These are phyloP conservation scores for Metallyticus violacea DNA, from an alignment of 2,888 invertebrate genomes.

Conservation along the genomic window DNA sequence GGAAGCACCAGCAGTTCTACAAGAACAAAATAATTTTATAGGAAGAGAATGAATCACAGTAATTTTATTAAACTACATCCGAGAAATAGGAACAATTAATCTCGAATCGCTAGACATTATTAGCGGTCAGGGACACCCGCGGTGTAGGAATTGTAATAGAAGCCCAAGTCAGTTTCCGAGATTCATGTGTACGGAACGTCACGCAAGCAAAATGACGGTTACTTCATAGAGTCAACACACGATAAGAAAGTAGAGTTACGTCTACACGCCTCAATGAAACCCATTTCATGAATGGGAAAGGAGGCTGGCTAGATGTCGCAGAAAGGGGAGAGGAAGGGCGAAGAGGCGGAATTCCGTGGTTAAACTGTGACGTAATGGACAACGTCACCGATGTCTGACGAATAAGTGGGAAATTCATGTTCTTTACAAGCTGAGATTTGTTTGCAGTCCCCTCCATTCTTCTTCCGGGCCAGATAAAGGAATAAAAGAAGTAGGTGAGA, in stretches of 20 bases:
- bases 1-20: neutral
- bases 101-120: neutral
- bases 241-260: neutral
- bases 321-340: neutral
- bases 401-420: neutral
- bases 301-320: neutral
- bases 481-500: neutral
- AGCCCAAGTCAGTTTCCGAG: neutral
- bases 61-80: neutral
- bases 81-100: neutral
- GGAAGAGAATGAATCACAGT: neutral
- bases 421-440: neutral
- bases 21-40: neutral
- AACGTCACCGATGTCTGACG: neutral
- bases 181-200: neutral
- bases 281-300: neutral
- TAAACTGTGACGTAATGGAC: neutral
- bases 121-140: neutral
- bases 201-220: neutral
- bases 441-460: neutral
- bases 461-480: neutral
- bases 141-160: too few relatives aligned
- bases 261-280: neutral
- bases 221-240: neutral
- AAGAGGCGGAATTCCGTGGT: neutral